Conservation (phyloP, 2,797 vertebrate genomes). For the Sphenopsis melanotis region DNA sequence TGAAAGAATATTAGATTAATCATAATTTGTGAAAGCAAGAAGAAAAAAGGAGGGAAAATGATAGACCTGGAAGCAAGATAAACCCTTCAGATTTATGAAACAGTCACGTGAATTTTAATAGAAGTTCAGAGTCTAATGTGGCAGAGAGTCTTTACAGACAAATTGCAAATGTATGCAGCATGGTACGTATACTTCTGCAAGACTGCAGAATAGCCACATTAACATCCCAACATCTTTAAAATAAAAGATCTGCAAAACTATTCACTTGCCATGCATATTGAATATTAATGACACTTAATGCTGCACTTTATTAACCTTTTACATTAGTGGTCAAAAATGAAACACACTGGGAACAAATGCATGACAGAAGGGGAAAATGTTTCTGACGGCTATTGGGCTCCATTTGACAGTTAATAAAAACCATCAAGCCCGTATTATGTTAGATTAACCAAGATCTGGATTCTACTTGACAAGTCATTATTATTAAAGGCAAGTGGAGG, state of each 20-base stretch:
- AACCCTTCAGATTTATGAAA: slow-evolving; percentile 28
- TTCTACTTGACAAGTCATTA: slow-evolving; percentile 81
- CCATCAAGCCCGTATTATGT: slow-evolving; percentile 76
- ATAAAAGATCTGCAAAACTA: slow-evolving; percentile 63
- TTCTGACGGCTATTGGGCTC: slow-evolving; percentile 67
- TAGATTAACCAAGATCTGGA: slow-evolving; percentile 78
- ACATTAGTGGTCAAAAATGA: slow-evolving; percentile 71
- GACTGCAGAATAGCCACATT: slow-evolving; percentile 46
- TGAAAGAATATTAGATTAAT: slow-evolving; percentile 1
- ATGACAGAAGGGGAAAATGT: slow-evolving; percentile 65
- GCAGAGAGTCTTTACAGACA: slow-evolving; percentile 24
- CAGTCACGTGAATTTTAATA: slow-evolving; percentile 8
- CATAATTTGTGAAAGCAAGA: not conserved
- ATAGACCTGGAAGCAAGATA: not conserved
- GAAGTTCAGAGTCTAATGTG: slow-evolving; percentile 23
- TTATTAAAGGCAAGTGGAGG: slow-evolving; percentile 82
- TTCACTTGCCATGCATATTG: slow-evolving; percentile 50
- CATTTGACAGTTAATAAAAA: slow-evolving; percentile 80
- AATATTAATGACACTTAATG: slow-evolving; percentile 70
- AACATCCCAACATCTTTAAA: slow-evolving; percentile 48
- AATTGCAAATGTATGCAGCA: slow-evolving; percentile 10
- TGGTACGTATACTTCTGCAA: slow-evolving; percentile 14
- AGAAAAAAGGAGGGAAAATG: not conserved
- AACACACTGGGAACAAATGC: slow-evolving; percentile 63
- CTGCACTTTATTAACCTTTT: slow-evolving; percentile 77